Evolutionary conservation across 1,140 invertebrate genomes (phyloP), one percentile per base, ranked within the genome.

Genomic region (Ceratosolen fusciceps): DNA sequence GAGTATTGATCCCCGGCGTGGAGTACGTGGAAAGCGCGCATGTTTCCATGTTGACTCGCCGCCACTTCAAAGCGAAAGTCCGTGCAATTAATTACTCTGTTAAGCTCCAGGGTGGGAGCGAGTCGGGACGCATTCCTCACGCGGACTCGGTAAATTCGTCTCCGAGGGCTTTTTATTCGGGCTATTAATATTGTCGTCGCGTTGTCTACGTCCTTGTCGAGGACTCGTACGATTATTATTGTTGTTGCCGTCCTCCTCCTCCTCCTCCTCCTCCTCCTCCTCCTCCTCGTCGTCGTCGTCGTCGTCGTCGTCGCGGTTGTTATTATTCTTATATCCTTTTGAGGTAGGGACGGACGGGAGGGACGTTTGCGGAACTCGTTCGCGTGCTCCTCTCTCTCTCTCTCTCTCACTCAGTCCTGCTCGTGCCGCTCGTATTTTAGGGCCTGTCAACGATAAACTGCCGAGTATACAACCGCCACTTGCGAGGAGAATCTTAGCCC

Each of bases 391-490:
- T 21, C 19, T 37, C 10, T 1, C 31, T 37, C 31, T 9, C 31
- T n/a, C 60, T n/a, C 60, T 19, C 29, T 34, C 58, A 34, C 29
- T 34, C 14, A 19, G 24, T 34, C 29, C 24, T 14, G 4, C 58
- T 24, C 47, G 5, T 29, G 47, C 68, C 47, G 68, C 76, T 26
- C 37, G 58, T 78, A 78, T 72, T 72, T 77, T 72, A 78, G 39
- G 19, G 37, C 39, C 37, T 37, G 49, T 68, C 68, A 47, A 39
- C 76, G 76, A 78, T 78, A 78, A 78, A 78, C 52, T 34, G 31
- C 19, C 56, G 56, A 79, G 56, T 72, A 73, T 79, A 79, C 58
- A 60, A 29, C 76, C 65, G 14, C 60, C 19, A 24, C 19, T 65
- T 4, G 9, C 31, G 58, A 34, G 58, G 58, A 34, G 58, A 34